Evolutionary conservation across 1,140 invertebrate genomes (phyloP), one percentile per base, ranked within the genome.

Genomic region (Macrobrachium rosenbergii): DNA sequence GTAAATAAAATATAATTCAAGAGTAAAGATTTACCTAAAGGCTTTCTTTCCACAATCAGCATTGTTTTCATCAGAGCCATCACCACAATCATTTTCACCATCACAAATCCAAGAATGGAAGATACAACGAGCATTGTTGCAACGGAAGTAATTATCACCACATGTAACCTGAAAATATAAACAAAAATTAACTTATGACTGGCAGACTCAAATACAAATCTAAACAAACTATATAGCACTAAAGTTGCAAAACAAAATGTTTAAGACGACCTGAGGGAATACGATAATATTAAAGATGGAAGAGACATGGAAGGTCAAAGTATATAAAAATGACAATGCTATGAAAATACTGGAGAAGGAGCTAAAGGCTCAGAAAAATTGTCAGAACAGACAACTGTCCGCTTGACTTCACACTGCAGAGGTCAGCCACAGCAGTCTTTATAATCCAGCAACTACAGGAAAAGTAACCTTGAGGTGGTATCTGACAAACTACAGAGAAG

Each of bases 61-160:
- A 14, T 92, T 91, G 67, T 97, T 95, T 92, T 99, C 99, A 92
- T 99, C 98, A 0, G 96, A 97, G 76, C 95, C 95, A 92, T 99
- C 98, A 0, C 96, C 96, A 92, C 99, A 99, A 92, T 99, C 98
- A 91, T 99, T 96, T 90, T 96, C 95, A 0, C 97, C 97, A 91
- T 99, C 98, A 92, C 99, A 99, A 45, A 99, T 96, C 92, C 98
- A 98, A 0, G 97, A 95, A 91, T 97, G 96, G 92, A 97, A 97
- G 1, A 99, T 95, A 91, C 98, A 99, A 28, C 96, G 95, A 0
- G 94, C 95, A 92, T 98, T 99, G 86, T 95, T 95, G 91, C 96
- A 97, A 90, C 96, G 96, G 92, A 95, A 97, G 92, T 90, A 82
- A 67, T 95, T 96, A 37, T 93, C 92, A 23, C 95, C 95, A 91